A percentile compares a stretch with the other conserved stretches of the same genome.
These are phyloP conservation scores for Cataglyphis altisquamis DNA, from an alignment of 2,888 invertebrate species.

Conservation along the genomic window DNA sequence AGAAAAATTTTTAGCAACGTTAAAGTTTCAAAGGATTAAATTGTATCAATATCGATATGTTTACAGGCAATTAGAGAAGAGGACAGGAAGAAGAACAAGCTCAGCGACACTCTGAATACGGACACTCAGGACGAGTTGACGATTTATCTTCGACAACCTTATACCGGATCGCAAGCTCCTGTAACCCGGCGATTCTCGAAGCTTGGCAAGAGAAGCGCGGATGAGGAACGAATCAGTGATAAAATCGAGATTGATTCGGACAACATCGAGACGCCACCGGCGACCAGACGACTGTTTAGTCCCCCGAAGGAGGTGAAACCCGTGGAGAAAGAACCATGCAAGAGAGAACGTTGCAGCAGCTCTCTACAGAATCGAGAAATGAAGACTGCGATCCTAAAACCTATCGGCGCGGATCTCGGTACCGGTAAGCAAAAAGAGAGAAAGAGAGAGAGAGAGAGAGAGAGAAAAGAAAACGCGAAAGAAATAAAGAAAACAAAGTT, in stretches of 20 bases:
- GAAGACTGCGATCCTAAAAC: slow-evolving; percentile 70
- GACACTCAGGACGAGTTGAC: slow-evolving; percentile 82
- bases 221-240: slow-evolving; percentile 87
- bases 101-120: slow-evolving; percentile 65
- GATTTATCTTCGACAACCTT: slow-evolving; percentile 83
- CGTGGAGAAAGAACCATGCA: slow-evolving; percentile 83
- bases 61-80: slow-evolving; percentile 83
- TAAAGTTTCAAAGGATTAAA: slow-evolving; percentile 4
- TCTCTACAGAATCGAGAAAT: slow-evolving; percentile 79
- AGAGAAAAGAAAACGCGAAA: neutral
- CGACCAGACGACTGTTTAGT: slow-evolving; percentile 90
- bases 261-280: slow-evolving; percentile 96
- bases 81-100: slow-evolving; percentile 84
- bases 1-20: neutral
- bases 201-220: slow-evolving; percentile 71
- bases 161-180: slow-evolving; percentile 68
- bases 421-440: slow-evolving; percentile 77
- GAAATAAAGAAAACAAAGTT: neutral
- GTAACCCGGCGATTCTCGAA: slow-evolving; percentile 78
- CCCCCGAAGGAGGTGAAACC: slow-evolving; percentile 89
- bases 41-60: neutral
- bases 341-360: slow-evolving; percentile 82
- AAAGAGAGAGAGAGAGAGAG: neutral
- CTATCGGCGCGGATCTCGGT: slow-evolving; percentile 79
- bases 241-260: slow-evolving; percentile 95